Conservation (phyloP, 2,113 vertebrate genomes). For the Neofelis nebulosa region DNA sequence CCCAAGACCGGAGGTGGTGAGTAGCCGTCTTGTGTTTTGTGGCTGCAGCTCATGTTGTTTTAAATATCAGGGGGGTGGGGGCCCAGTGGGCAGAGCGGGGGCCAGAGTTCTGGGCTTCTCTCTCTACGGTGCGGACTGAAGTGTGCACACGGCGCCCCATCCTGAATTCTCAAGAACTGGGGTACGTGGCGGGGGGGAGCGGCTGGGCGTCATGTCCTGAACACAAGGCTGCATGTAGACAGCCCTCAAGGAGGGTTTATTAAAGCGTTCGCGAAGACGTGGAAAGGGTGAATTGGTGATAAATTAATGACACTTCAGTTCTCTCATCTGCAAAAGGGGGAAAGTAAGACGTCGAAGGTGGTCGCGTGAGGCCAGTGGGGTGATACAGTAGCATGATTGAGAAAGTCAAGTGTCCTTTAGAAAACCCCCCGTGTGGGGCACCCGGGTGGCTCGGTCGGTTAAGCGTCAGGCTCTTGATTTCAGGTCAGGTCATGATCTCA, state of each 20-base stretch:
- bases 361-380: not conserved
- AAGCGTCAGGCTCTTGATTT: no score
- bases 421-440: not conserved
- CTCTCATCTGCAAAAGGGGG: not conserved
- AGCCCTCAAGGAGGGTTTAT: not conserved
- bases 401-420: not conserved
- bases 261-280: not conserved
- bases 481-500: no score
- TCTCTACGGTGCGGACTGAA: not conserved
- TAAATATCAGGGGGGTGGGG: not conserved
- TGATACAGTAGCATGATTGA: not conserved
- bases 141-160: not conserved
- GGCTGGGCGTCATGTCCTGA: not conserved
- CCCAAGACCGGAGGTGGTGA: not conserved
- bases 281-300: not conserved
- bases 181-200: fast-evolving
- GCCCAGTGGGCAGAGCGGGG: not conserved
- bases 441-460: no score
- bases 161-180: not conserved
- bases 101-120: not conserved
- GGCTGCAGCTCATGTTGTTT: not conserved
- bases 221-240: fast-evolving
- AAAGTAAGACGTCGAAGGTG: not conserved
- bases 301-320: not conserved
- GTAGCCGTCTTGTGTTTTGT: not conserved